These are phyloP conservation scores for Metallyticus violacea DNA, from an alignment of 2,888 invertebrate species.

Conservation along the genomic window DNA sequence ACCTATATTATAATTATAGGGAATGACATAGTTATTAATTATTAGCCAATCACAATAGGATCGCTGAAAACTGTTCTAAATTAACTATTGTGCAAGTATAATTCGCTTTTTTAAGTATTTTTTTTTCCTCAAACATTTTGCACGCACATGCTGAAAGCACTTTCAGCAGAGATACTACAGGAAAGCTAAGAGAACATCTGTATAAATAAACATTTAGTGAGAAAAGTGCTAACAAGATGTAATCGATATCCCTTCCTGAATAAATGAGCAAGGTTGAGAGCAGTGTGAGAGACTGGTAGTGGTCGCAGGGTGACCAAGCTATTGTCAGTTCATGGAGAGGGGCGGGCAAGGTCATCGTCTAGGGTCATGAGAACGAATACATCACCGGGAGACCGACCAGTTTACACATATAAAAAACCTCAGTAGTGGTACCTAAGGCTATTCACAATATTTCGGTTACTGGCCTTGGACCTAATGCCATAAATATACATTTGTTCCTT, in stretches of 20 bases:
- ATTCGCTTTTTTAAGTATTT: too few species aligned
- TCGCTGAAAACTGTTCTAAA: too few species aligned
- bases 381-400: not conserved
- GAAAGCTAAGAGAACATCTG: too few species aligned
- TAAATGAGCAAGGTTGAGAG: too few species aligned
- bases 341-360: not conserved
- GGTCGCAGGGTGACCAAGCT: not conserved
- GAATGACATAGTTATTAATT: too few species aligned
- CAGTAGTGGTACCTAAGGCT: not conserved
- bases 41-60: too few species aligned
- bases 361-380: not conserved
- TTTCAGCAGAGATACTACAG: too few species aligned
- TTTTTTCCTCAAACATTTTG: too few species aligned
- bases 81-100: too few species aligned
- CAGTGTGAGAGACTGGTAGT: not conserved
- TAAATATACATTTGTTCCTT: not conserved
- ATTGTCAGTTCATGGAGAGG: not conserved
- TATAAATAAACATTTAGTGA: not conserved
- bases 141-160: too few species aligned
- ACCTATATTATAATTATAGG: too few species aligned
- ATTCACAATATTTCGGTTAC: slow-evolving; percentile 10
- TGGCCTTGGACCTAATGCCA: not conserved
- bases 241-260: not conserved
- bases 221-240: not conserved
- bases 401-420: not conserved